Evolutionary conservation across 2,797 vertebrate species (phyloP).

Genomic region (Hapalemur alaotrensis): DNA sequence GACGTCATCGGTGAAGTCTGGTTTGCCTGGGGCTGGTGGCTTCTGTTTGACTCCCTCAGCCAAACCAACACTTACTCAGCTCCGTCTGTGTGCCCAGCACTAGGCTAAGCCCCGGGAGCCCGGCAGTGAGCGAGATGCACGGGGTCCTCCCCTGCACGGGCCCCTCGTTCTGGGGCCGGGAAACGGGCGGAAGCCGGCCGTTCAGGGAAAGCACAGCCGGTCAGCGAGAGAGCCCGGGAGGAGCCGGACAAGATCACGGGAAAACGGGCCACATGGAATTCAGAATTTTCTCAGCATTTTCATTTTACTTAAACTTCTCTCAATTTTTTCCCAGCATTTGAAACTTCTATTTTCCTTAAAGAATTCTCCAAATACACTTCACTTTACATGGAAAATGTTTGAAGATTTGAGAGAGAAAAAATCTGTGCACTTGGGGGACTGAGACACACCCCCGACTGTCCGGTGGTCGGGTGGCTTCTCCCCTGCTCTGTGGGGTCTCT

Average conservation of each 20-base stretch:
- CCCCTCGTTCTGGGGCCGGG: not conserved
- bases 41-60: not conserved
- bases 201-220: not conserved
- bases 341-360: conserved; percentile 23
- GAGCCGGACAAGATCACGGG: not conserved
- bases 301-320: not conserved
- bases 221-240: not conserved
- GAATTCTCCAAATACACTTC: conserved; percentile 35
- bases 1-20: not conserved
- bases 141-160: not conserved
- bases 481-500: not conserved
- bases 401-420: not conserved
- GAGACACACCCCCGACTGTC: not conserved
- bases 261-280: not conserved
- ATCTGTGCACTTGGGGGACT: not conserved
- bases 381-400: not conserved
- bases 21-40: not conserved
- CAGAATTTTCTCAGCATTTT: not conserved
- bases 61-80: not conserved
- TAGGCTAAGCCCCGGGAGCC: not conserved
- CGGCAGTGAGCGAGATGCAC: not conserved
- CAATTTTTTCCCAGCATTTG: not conserved
- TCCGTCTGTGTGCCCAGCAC: not conserved
- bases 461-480: not conserved
- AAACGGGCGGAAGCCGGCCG: not conserved